phyloP scores from a whole-genome alignment of 2,797 vertebrate genomes.

The Sparus aurata region DNA sequence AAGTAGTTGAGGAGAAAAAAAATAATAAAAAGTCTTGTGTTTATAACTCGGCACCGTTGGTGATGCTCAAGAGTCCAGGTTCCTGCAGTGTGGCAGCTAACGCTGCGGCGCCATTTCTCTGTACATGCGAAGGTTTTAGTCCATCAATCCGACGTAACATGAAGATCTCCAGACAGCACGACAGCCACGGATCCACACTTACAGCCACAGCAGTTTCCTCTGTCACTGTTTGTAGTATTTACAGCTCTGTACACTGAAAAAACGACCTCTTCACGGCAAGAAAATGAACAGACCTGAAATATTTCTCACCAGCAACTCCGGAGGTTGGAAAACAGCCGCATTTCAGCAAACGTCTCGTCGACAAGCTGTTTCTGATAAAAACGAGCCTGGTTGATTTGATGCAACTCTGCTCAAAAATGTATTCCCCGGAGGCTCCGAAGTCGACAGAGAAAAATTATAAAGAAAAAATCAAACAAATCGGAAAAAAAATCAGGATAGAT shows the following conservation, averaged over 20 bases:
- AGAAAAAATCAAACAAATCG: slow-evolving; percentile 36
- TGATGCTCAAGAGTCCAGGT: slow-evolving; percentile 75
- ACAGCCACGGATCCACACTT: slow-evolving; percentile 46
- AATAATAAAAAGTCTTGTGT: slow-evolving; percentile 58
- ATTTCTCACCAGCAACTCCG: slow-evolving; percentile 28
- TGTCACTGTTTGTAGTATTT: slow-evolving; percentile 79
- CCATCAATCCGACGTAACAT: slow-evolving; percentile 22
- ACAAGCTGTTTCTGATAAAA: slow-evolving; percentile 51
- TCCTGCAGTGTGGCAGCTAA: slow-evolving; percentile 63
- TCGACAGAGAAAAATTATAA: slow-evolving; percentile 38
- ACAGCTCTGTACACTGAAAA: slow-evolving; percentile 85
- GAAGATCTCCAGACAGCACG: slow-evolving; percentile 55
- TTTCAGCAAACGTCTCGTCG: slow-evolving; percentile 41
- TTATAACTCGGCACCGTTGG: slow-evolving; percentile 72
- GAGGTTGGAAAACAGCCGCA: slow-evolving; percentile 38
- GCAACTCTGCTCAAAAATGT: slow-evolving; percentile 52
- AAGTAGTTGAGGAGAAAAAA: slow-evolving; percentile 39
- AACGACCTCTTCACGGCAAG: slow-evolving; percentile 53
- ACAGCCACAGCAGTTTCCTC: slow-evolving; percentile 60
- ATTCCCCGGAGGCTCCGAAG: slow-evolving; percentile 61
- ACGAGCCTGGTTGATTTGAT: slow-evolving; percentile 52
- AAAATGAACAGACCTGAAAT: slow-evolving; percentile 27
- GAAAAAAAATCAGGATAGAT: slow-evolving; percentile 67
- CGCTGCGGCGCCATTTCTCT: slow-evolving; percentile 38
- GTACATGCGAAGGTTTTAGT: slow-evolving; percentile 52